Percentiles rank a stretch among this genome's conserved stretches.
phyloP scores from a whole-genome alignment of 2,113 vertebrate species.

The Atherinomorus stipes region DNA sequence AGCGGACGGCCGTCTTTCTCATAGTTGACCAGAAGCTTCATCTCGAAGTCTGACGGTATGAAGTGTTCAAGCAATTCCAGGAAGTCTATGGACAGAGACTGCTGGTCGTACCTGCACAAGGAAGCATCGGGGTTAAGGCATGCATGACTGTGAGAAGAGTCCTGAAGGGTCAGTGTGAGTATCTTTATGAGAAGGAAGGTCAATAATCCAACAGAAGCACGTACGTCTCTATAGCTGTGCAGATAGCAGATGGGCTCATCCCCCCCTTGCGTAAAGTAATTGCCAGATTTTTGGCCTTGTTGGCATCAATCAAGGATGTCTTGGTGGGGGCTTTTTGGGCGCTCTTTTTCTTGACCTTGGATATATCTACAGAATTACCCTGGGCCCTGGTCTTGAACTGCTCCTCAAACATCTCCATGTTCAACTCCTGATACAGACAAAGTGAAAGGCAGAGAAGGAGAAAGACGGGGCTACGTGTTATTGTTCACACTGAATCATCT shows the following conservation, averaged over 20 bases:
- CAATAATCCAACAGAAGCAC: conserved; percentile 29
- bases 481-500: neutral
- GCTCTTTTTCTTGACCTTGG: conserved; percentile 83
- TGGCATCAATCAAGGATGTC: conserved; percentile 89
- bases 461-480: neutral
- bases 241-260: conserved; percentile 86
- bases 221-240: conserved; percentile 93
- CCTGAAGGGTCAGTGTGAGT: neutral
- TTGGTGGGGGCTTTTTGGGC: conserved; percentile 87
- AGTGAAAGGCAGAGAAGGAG: neutral
- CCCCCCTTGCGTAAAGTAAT: conserved; percentile 94
- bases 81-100: conserved; percentile 91
- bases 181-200: neutral
- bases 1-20: conserved; percentile 87
- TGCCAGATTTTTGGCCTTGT: conserved; percentile 96
- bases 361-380: conserved; percentile 80
- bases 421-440: conserved; percentile 85
- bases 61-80: conserved; percentile 93
- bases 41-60: conserved; percentile 92
- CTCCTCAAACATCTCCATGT: conserved; percentile 95
- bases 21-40: conserved; percentile 88
- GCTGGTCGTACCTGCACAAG: conserved; percentile 88
- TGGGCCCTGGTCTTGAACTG: conserved; percentile 96
- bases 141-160: neutral
- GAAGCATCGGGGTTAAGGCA: neutral